Conservation (phyloP, 2,888 invertebrate species). For the Synergus itoensis region DNA sequence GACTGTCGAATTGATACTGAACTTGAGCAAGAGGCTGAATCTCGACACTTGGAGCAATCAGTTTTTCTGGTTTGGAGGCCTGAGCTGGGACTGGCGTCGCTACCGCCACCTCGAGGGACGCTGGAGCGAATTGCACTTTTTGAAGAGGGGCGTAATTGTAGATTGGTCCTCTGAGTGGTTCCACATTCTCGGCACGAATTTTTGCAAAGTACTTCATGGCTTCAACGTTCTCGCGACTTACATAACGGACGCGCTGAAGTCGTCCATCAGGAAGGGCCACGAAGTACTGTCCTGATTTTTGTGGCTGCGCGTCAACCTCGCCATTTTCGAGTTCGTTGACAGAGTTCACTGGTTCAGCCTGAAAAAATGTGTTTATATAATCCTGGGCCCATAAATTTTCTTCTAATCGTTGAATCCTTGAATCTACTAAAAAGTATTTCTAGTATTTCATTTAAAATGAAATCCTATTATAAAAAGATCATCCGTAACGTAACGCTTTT, state of each 20-base stretch:
- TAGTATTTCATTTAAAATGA: no score
- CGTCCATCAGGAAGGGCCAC: constrained; percentile 83
- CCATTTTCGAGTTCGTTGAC: constrained; percentile 73
- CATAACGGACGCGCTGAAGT: constrained; percentile 82
- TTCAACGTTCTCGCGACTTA: constrained; percentile 79
- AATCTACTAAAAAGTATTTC: background rate
- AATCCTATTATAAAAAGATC: no score
- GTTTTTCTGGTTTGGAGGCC: constrained; percentile 55
- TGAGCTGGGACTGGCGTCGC: constrained; percentile 46
- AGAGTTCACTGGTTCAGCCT: constrained; percentile 65
- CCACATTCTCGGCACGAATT: constrained; percentile 82
- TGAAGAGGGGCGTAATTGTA: constrained; percentile 79
- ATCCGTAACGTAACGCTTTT: no score
- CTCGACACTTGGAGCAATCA: constrained; percentile 57
- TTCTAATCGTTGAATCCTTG: background rate
- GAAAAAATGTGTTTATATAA: constrained; percentile 18
- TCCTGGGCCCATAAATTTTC: background rate
- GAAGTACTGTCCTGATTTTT: constrained; percentile 81
- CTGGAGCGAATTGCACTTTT: constrained; percentile 68
- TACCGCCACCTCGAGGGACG: constrained; percentile 57
- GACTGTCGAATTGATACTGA: constrained; percentile 67
- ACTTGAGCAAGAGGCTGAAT: constrained; percentile 70
- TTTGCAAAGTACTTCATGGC: constrained; percentile 84
- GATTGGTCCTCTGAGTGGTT: constrained; percentile 82
- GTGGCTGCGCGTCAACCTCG: constrained; percentile 68